These are phyloP conservation scores for Catajapyx aquilonaris DNA, from an alignment of 1,140 invertebrate species.

Conservation along the genomic window DNA sequence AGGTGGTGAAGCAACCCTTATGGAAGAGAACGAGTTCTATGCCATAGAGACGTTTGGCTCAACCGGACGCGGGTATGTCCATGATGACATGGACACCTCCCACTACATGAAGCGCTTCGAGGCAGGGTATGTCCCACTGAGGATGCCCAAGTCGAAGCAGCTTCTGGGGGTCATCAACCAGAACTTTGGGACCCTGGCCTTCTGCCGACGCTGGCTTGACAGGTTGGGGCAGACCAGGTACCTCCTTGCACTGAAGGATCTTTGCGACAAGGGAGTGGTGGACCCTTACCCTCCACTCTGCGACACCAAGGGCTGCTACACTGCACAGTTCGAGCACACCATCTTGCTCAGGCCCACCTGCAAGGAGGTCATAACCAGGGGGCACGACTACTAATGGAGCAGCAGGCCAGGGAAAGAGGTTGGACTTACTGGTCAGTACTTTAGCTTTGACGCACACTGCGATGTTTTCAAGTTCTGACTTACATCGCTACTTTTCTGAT, in stretches of 20 bases:
- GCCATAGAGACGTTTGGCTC: conserved; percentile 99
- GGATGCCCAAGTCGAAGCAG: conserved; percentile 76
- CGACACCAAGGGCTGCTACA: conserved; percentile 94
- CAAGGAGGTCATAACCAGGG: conserved; percentile 92
- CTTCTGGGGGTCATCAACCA: conserved; percentile 91
- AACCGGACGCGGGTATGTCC: conserved; percentile 87
- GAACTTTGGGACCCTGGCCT: conserved; percentile 93
- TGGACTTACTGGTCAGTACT: too few relatives aligned
- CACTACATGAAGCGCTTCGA: conserved; percentile 99
- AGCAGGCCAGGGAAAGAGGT: too few relatives aligned
- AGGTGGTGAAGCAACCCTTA: conserved; percentile 86
- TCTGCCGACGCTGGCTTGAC: conserved; percentile 97
- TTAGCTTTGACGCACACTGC: too few relatives aligned
- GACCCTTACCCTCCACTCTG: conserved; percentile 96
- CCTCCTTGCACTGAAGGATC: conserved; percentile 93
- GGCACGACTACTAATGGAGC: conserved; percentile 92
- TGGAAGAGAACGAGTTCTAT: conserved; percentile 99
- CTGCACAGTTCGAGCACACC: conserved; percentile 98
- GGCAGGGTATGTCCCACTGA: conserved; percentile 54
- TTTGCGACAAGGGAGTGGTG: conserved; percentile 88
- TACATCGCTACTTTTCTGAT: too few relatives aligned
- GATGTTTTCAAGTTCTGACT: too few relatives aligned
- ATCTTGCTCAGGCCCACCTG: conserved; percentile 92
- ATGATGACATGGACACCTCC: conserved; percentile 97
- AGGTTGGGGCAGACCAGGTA: conserved; percentile 91